Evolutionary conservation across 2,888 invertebrate genomes (phyloP), one percentile per base, ranked within the genome.

Genomic region (Limnephilus rhombicus): DNA sequence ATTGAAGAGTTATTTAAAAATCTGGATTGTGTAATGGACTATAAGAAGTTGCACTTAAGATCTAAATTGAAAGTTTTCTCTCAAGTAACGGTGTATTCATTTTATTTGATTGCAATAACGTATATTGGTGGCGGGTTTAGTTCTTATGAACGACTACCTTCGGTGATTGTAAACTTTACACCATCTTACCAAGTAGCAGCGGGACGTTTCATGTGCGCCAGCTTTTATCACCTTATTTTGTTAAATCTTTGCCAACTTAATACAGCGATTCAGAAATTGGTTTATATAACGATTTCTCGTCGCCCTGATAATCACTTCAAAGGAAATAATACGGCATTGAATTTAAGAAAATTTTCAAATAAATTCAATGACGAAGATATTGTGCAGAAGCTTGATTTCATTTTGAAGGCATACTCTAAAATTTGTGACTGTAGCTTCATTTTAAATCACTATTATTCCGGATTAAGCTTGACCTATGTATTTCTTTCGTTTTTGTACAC

Each of bases 381-480:
- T 87, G 15, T 53, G 34, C 49, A 87, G 29, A 87, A 87, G 18
- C 53, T 87, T 2, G 87, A 87, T 87, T 12, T 53, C 3, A 34
- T 87, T 29, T 87, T 45, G 53, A 53, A 87, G 34, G 53, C 53
- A 0, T 87, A 87, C 53, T 5, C 87, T 29, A 53, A 87, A 53
- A 87, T 87, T 11, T 87, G 87, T 34, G 87, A 87, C 34, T 87
- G 87, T 29, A 31, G 87, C 9, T 53, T 31, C 24, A 31, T 49
- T 53, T 53, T 87, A 13, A 87, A 87, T 49, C 53, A 53, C 2
- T 87, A 87, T 87, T 87, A 31, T 53, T 87, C 87, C 53, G 49
- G 45, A 29, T 15, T 34, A 29, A 31, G 1, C 3, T 53, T 87
- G 11, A 29, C 87, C 1, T 53, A 34, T 13, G 53, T 53, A n/a